phyloP scores from a whole-genome alignment of 1,140 invertebrate genomes.

The Littorina saxatilis region DNA sequence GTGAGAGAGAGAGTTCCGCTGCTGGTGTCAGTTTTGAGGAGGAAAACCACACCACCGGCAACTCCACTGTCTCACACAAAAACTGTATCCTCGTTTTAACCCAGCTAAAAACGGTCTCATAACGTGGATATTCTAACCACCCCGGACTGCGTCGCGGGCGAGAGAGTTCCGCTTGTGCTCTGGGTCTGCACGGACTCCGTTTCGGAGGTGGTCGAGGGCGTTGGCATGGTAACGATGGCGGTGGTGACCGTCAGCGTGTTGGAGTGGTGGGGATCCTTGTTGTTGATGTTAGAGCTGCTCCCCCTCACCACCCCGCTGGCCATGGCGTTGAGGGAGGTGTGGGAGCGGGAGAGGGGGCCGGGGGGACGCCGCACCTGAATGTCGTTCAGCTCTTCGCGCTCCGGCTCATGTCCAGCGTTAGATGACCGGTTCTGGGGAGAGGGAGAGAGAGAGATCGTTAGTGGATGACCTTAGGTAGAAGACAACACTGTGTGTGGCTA shows the following conservation, averaged over 20 bases:
- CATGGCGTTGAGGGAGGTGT: slow-evolving; percentile 71
- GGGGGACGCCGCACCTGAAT: slow-evolving; percentile 76
- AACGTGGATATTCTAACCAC: slow-evolving; percentile 69
- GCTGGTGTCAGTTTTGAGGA: no score
- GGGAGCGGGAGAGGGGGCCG: slow-evolving; percentile 64
- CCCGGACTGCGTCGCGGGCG: slow-evolving; percentile 52
- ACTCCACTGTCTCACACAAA: no score
- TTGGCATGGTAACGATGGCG: slow-evolving; percentile 66
- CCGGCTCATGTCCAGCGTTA: slow-evolving; percentile 62
- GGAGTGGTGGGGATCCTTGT: slow-evolving; percentile 52
- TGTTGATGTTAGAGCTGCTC: slow-evolving; percentile 38
- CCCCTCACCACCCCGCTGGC: slow-evolving; percentile 43
- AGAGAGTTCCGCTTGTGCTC: slow-evolving; percentile 56
- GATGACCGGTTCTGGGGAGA: slow-evolving; percentile 69
- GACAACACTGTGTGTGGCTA: no score
- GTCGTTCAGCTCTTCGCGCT: slow-evolving; percentile 77
- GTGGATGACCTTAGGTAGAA: no score
- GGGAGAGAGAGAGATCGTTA: background rate
- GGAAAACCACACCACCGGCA: no score
- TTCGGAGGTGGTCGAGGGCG: slow-evolving; percentile 69
- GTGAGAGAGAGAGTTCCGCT: no score
- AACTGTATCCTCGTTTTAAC: no score
- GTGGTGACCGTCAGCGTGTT: slow-evolving; percentile 68
- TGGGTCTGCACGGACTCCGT: slow-evolving; percentile 60
- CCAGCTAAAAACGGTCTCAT: slow-evolving; percentile 49